Evolutionary conservation across 2,113 vertebrate species (phyloP).

Genomic region (Zootoca vivipara): DNA sequence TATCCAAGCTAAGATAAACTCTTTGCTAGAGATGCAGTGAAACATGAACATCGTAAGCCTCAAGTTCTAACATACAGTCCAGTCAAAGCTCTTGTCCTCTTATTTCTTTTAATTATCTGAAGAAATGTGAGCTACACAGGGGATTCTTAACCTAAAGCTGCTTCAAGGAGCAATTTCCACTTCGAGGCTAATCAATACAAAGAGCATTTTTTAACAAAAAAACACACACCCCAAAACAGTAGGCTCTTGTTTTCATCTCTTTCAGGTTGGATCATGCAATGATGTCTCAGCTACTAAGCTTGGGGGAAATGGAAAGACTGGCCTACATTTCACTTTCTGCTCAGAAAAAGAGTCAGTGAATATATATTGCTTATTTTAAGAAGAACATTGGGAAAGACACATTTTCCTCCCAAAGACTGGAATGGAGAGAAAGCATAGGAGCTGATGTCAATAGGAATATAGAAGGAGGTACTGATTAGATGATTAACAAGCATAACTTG

Average conservation of each 20-base stretch:
- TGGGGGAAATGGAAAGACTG: neutral
- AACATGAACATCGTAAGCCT: conserved; percentile 25
- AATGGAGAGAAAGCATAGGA: conserved; percentile 11
- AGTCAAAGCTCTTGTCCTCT: conserved; percentile 17
- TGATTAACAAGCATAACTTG: neutral
- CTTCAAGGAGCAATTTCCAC: neutral
- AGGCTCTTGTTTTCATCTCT: neutral
- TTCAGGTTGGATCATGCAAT: neutral
- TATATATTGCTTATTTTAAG: neutral
- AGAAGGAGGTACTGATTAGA: neutral
- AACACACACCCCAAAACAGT: neutral
- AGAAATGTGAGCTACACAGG: conserved; percentile 27
- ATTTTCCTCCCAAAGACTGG: neutral
- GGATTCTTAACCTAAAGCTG: conserved; percentile 26
- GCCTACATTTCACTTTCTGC: neutral
- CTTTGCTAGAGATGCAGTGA: conserved; percentile 7
- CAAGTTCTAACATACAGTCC: neutral
- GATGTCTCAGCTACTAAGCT: neutral
- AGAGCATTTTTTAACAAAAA: neutral
- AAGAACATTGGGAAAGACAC: conserved; percentile 11
- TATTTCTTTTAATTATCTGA: conserved; percentile 32
- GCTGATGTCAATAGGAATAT: neutral
- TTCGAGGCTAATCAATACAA: conserved; percentile 16
- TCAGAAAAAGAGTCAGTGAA: neutral
- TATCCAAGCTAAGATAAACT: conserved; percentile 27